These are phyloP conservation scores for Ormyrus rosae DNA, from an alignment of 2,888 invertebrate genomes.

Conservation along the genomic window DNA sequence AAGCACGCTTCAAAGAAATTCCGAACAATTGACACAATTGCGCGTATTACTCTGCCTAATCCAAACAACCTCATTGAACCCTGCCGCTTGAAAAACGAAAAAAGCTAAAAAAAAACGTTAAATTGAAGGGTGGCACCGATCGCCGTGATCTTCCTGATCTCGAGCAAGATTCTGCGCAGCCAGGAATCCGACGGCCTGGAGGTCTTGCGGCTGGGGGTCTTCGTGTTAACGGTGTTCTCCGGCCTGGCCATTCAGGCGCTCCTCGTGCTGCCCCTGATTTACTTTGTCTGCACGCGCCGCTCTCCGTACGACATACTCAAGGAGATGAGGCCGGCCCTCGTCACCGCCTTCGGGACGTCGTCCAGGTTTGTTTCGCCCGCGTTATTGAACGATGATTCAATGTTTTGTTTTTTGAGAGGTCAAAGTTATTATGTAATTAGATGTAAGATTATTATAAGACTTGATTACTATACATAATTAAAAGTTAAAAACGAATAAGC, in stretches of 20 bases:
- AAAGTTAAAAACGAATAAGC: too few species aligned
- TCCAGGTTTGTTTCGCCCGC: conserved; percentile 77
- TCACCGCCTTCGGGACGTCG: conserved; percentile 96
- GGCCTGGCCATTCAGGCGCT: conserved; percentile 95
- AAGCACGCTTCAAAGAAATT: too few species aligned
- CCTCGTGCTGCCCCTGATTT: conserved; percentile 91
- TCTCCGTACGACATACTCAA: conserved; percentile 88
- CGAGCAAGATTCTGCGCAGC: conserved; percentile 93
- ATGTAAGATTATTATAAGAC: too few species aligned
- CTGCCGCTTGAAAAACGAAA: too few species aligned
- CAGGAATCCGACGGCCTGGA: conserved; percentile 87
- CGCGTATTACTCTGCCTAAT: too few species aligned
- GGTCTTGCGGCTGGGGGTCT: conserved; percentile 91
- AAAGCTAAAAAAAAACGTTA: too few species aligned
- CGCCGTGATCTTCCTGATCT: conserved; percentile 91
- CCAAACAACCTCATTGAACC: too few species aligned
- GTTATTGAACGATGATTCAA: too few species aligned
- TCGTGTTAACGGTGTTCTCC: conserved; percentile 92
- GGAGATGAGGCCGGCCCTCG: conserved; percentile 92
- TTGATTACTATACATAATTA: too few species aligned
- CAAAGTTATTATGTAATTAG: too few species aligned
- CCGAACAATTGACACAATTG: too few species aligned
- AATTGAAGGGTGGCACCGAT: conserved; percentile 87
- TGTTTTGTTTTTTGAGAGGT: too few species aligned
- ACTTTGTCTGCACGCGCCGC: conserved; percentile 87